Percentiles rank a stretch among this genome's conserved stretches.
Evolutionary conservation across 2,113 vertebrate species (phyloP).

Genomic region (Oreocharis arfaki): DNA sequence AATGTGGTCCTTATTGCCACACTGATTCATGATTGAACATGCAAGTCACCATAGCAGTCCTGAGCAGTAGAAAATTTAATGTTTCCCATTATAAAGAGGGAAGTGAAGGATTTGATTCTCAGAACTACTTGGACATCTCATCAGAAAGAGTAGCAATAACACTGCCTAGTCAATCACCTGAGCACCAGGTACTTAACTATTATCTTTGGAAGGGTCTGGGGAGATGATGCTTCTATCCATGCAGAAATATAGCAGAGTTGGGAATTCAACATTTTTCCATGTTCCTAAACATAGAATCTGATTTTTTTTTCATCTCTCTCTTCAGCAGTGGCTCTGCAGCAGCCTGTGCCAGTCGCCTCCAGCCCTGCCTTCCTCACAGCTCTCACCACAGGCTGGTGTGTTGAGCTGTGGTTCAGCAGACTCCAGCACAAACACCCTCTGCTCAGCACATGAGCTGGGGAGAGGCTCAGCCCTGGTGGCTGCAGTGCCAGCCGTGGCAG

Average conservation of each 20-base stretch:
- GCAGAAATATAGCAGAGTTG: neutral
- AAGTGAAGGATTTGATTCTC: neutral
- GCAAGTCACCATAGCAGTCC: neutral
- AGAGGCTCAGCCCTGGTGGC: neutral
- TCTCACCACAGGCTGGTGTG: accelerated
- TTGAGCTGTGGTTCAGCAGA: accelerated
- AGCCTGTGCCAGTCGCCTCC: neutral
- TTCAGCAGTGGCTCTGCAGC: neutral
- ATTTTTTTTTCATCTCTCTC: neutral
- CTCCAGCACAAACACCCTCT: neutral
- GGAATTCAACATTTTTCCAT: neutral
- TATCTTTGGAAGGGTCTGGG: neutral
- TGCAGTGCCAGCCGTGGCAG: neutral
- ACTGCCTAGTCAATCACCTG: neutral
- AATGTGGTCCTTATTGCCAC: neutral
- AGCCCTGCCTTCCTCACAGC: neutral
- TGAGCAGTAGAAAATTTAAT: neutral
- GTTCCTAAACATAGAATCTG: neutral
- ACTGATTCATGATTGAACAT: accelerated
- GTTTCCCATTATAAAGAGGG: neutral
- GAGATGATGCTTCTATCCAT: neutral
- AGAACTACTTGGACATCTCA: neutral
- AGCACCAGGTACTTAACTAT: accelerated
- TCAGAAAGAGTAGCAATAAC: neutral
- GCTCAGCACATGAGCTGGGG: no score